Evolutionary conservation across 2,888 invertebrate genomes (phyloP).

Genomic region (Ariolimax columbianus): DNA sequence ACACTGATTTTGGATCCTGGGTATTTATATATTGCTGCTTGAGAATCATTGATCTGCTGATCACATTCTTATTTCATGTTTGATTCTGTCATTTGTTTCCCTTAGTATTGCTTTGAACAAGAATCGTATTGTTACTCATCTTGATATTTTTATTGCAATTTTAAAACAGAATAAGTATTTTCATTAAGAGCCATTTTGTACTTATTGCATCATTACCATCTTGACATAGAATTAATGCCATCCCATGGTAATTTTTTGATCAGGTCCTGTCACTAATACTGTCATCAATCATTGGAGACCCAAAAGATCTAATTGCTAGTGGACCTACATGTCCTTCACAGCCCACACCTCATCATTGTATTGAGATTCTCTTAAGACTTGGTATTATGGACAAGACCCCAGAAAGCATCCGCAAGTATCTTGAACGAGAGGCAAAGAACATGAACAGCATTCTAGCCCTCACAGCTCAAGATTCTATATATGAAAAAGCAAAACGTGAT

Average conservation of each 20-base stretch:
- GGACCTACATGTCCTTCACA: slow-evolving; percentile 89
- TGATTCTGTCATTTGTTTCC: too few relatives aligned
- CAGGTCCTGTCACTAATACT: slow-evolving; percentile 89
- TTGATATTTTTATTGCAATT: too few relatives aligned
- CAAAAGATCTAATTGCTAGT: slow-evolving; percentile 93
- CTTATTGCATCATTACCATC: neutral
- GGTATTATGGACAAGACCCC: slow-evolving; percentile 81
- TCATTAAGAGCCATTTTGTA: too few relatives aligned
- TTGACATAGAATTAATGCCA: neutral
- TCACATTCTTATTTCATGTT: too few relatives aligned
- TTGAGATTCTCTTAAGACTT: slow-evolving; percentile 86
- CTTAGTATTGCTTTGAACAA: too few relatives aligned
- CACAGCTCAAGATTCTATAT: neutral
- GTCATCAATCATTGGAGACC: slow-evolving; percentile 95
- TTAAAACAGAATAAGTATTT: too few relatives aligned
- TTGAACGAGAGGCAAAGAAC: slow-evolving; percentile 50
- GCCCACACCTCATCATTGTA: slow-evolving; percentile 80
- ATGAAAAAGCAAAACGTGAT: neutral
- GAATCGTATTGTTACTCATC: too few relatives aligned
- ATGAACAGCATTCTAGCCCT: neutral
- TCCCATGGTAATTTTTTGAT: slow-evolving; percentile 5
- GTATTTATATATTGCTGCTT: too few relatives aligned
- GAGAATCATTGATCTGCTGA: too few relatives aligned
- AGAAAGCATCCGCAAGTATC: slow-evolving; percentile 78
- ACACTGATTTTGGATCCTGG: too few relatives aligned